Conservation (phyloP, 2,888 invertebrate genomes). For the Thelaira solivaga region DNA sequence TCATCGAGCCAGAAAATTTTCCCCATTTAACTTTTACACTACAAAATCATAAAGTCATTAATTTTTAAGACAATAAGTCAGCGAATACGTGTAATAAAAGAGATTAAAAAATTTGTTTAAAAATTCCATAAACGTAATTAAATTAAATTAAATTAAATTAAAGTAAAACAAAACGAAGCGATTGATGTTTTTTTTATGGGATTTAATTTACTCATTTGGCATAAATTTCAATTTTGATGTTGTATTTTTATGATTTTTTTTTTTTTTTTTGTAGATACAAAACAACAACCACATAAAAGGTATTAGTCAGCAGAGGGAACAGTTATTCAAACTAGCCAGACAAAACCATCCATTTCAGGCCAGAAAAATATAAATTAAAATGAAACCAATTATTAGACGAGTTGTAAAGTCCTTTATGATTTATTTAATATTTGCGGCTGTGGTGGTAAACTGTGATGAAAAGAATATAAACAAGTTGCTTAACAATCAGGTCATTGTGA, state of each 20-base stretch:
- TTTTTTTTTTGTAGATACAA: too few relatives aligned
- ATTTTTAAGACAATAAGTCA: constrained; percentile 23
- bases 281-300: not conserved
- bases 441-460: constrained; percentile 66
- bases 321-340: constrained; percentile 3
- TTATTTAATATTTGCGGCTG: constrained; percentile 44
- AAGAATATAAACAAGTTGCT: constrained; percentile 72
- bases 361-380: not conserved
- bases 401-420: constrained; percentile 45
- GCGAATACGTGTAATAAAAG: constrained; percentile 27
- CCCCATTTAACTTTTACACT: constrained; percentile 31
- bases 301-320: constrained; percentile 8
- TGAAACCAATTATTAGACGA: constrained; percentile 48
- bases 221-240: not conserved
- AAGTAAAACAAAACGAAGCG: constrained; percentile 9
- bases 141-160: too few relatives aligned
- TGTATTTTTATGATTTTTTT: not conserved
- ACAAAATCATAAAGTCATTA: constrained; percentile 22
- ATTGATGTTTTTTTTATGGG: constrained; percentile 1
- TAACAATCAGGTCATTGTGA: constrained; percentile 75
- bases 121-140: constrained; percentile 49
- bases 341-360: too few relatives aligned
- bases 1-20: constrained; percentile 27
- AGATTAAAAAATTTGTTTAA: constrained; percentile 23
- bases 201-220: not conserved